These are phyloP conservation scores for Abscondita cerata DNA, from an alignment of 2,888 invertebrate genomes.

Conservation along the genomic window DNA sequence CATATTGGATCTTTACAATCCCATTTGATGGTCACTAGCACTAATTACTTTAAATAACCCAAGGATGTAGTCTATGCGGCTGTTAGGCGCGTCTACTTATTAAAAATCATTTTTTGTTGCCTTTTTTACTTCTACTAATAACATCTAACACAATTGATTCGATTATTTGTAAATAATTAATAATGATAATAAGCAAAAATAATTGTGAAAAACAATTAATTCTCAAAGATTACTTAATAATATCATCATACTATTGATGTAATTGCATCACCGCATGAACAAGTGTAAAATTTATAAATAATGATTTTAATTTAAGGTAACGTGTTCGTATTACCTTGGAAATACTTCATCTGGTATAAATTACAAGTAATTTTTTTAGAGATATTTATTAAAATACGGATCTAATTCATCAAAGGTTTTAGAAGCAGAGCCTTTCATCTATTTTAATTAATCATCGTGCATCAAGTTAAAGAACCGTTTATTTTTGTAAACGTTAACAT, in stretches of 20 bases:
- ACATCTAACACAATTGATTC: conserved; percentile 14
- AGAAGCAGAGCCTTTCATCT: not conserved
- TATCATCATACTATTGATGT: conserved; percentile 27
- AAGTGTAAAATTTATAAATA: conserved; percentile 33
- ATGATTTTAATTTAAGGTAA: conserved; percentile 30
- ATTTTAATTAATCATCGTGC: conserved; percentile 1
- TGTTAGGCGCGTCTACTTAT: conserved; percentile 6
- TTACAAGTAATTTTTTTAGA: conserved; percentile 17
- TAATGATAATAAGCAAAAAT: conserved; percentile 23
- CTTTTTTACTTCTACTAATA: not conserved
- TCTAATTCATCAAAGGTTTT: conserved; percentile 9
- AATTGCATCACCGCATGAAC: conserved; percentile 27
- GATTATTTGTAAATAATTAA: conserved; percentile 19
- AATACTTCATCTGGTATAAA: conserved; percentile 26
- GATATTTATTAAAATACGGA: conserved; percentile 20
- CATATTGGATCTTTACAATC: conserved; percentile 7
- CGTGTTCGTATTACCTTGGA: conserved; percentile 23
- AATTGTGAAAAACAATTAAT: conserved; percentile 22
- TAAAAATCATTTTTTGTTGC: not conserved
- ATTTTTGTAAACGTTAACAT: conserved; percentile 1
- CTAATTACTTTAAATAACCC: conserved; percentile 11
- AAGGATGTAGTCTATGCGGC: conserved; percentile 6
- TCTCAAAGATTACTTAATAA: conserved; percentile 28
- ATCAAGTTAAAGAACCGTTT: not conserved
- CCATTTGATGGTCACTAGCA: conserved; percentile 8